phyloP scores from a whole-genome alignment of 2,888 invertebrate genomes.

The Hirtodrosophila duncani region DNA sequence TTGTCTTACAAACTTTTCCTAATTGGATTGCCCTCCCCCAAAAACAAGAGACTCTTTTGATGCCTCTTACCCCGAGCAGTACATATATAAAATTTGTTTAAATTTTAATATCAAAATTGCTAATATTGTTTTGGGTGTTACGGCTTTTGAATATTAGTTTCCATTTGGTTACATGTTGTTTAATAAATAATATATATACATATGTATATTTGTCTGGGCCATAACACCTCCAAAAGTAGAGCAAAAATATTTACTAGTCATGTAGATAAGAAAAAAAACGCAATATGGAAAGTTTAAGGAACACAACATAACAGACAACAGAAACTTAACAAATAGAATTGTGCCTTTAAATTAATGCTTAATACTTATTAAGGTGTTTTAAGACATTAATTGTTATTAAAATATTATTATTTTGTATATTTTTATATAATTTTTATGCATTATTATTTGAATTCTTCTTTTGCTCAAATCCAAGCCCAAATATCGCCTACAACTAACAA shows the following conservation, averaged over 20 bases:
- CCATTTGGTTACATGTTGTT: too few species aligned
- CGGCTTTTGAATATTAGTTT: not conserved
- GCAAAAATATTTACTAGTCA: not conserved
- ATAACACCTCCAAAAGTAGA: too few species aligned
- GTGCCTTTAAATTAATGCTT: constrained; percentile 16
- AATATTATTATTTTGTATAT: constrained; percentile 21
- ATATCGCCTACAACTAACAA: constrained; percentile 44
- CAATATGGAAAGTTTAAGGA: not conserved
- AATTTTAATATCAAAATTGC: constrained; percentile 62
- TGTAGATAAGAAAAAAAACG: constrained; percentile 3
- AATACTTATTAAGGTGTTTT: constrained; percentile 12
- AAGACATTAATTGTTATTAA: constrained; percentile 18
- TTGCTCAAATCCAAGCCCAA: constrained; percentile 41
- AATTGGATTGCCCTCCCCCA: constrained; percentile 46
- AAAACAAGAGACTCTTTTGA: constrained; percentile 5
- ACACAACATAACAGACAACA: constrained; percentile 36
- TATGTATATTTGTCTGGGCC: not conserved
- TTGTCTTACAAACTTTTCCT: constrained; percentile 46
- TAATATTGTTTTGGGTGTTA: constrained; percentile 29
- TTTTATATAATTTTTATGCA: constrained; percentile 8
- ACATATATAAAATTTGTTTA: constrained; percentile 34
- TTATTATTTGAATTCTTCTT: not conserved
- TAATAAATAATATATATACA: constrained; percentile 4
- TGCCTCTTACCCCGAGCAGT: too few species aligned
- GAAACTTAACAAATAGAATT: constrained; percentile 56